A percentile compares a stretch with the other conserved stretches of the same genome.
Evolutionary conservation across 2,888 invertebrate species (phyloP).

Genomic region (Amphipoea lucens): DNA sequence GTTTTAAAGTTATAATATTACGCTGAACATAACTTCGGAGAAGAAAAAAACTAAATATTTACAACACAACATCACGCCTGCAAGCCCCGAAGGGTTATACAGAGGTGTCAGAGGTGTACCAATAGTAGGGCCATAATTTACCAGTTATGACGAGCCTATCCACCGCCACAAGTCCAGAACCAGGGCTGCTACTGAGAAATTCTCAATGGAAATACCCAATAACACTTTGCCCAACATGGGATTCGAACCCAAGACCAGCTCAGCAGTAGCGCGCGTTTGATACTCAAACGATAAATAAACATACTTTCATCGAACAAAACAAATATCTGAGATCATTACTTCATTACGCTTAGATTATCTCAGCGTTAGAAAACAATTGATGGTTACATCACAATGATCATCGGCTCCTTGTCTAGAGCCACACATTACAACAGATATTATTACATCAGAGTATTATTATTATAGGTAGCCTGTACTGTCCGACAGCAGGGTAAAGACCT

Average conservation of each 20-base stretch:
- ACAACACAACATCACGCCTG: neutral
- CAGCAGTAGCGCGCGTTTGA: neutral
- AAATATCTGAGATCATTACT: slow-evolving; percentile 8
- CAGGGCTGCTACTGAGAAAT: neutral
- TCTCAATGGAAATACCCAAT: neutral
- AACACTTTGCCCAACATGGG: neutral
- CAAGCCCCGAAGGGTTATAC: neutral
- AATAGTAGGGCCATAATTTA: neutral
- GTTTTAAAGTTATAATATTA: neutral
- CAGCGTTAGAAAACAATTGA: slow-evolving; percentile 24
- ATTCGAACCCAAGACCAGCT: neutral
- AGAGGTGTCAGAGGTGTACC: neutral
- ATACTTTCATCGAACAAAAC: neutral
- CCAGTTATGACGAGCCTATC: neutral
- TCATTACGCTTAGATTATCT: slow-evolving; percentile 20
- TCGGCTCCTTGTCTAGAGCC: neutral
- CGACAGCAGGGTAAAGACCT: neutral
- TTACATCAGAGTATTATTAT: neutral
- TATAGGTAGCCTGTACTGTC: neutral
- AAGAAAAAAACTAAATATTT: neutral
- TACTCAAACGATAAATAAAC: neutral
- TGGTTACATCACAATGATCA: neutral
- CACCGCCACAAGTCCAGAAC: neutral
- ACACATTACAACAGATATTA: slow-evolving; percentile 5
- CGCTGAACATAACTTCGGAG: neutral